Conservation (phyloP, 2,113 vertebrate species). For the Neolamprologus ventralis region DNA sequence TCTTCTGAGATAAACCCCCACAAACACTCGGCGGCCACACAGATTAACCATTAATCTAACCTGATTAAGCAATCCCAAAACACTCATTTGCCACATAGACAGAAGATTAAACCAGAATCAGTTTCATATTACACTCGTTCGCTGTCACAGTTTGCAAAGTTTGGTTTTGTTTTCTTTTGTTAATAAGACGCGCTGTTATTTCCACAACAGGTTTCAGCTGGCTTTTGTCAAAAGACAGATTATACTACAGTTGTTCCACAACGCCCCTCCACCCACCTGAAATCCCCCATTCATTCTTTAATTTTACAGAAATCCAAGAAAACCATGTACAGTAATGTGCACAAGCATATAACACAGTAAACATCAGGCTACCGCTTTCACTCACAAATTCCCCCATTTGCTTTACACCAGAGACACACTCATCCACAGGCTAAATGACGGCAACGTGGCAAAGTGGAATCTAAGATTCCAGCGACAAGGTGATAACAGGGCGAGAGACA, state of each 20-base stretch:
- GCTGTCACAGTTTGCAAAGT: accelerated
- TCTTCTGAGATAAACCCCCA: neutral
- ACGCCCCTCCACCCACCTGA: neutral
- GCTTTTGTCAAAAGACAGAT: neutral
- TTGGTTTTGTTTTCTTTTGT: neutral
- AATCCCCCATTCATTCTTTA: accelerated
- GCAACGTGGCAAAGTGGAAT: accelerated
- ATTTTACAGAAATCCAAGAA: neutral
- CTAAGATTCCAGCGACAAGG: neutral
- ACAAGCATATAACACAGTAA: neutral
- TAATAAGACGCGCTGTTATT: accelerated
- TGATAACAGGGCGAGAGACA: neutral
- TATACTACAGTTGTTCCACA: neutral
- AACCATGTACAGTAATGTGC: neutral
- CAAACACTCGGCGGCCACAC: neutral
- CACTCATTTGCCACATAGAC: neutral
- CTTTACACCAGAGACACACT: neutral
- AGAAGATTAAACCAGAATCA: neutral
- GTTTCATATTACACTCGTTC: neutral
- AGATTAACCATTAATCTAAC: slow-evolving; percentile 9
- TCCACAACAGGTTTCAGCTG: neutral
- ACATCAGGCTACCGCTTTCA: neutral
- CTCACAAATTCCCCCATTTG: neutral
- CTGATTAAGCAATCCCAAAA: neutral
- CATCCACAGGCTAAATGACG: neutral